A percentile compares a stretch with the other conserved stretches of the same genome.
Conservation (phyloP, 2,113 vertebrate species). For the Phainopepla nitens region DNA sequence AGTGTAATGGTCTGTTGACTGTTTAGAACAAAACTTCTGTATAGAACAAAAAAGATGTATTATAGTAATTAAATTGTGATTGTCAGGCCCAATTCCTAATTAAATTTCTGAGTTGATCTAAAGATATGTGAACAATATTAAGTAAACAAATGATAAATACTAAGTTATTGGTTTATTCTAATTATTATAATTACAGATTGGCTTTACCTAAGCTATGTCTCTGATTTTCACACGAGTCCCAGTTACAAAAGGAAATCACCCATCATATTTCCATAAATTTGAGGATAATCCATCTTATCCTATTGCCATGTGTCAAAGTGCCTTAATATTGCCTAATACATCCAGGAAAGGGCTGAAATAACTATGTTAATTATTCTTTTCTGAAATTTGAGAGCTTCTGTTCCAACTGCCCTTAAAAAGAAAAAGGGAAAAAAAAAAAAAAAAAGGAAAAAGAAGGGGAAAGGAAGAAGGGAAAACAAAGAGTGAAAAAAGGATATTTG, state of each 20-base stretch:
- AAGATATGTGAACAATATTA: neutral
- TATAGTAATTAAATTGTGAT: conserved; percentile 31
- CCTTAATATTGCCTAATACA: neutral
- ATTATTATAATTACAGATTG: neutral
- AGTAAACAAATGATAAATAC: neutral
- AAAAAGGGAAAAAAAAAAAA: neutral
- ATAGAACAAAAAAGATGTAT: neutral
- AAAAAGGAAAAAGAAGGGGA: accelerated
- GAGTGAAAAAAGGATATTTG: neutral
- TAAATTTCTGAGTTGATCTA: neutral
- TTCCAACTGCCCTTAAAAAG: accelerated
- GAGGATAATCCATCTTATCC: neutral
- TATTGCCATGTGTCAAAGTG: neutral
- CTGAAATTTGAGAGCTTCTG: neutral
- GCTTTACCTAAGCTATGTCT: neutral
- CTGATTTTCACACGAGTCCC: neutral
- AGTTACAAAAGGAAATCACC: neutral
- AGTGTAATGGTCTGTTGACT: neutral
- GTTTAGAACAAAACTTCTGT: neutral
- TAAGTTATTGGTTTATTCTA: neutral
- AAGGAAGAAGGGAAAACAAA: no score
- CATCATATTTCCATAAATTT: neutral
- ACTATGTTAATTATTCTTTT: neutral
- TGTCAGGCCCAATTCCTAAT: neutral
- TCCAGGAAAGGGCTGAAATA: neutral